A percentile compares a stretch with the other conserved stretches of the same genome.
These are phyloP conservation scores for Scolanthus callimorphus DNA, from an alignment of 92 coral and sea anemone genomes.

Conservation along the genomic window DNA sequence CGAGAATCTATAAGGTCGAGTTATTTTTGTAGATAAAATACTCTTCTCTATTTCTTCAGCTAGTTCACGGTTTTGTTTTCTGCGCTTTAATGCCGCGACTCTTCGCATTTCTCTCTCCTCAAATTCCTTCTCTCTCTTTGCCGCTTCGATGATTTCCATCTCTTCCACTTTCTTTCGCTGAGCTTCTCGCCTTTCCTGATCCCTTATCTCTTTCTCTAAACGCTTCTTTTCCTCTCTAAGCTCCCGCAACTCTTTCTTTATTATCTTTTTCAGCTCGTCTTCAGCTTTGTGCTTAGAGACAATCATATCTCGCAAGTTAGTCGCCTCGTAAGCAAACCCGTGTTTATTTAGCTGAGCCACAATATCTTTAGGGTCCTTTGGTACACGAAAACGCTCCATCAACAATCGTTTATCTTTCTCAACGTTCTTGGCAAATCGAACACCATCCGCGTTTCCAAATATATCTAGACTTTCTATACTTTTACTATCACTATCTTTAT, in stretches of 20 bases:
- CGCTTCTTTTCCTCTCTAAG: slow-evolving; percentile 33
- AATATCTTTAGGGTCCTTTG: slow-evolving; percentile 26
- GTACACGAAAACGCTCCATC: slow-evolving; percentile 27
- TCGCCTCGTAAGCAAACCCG: slow-evolving; percentile 25
- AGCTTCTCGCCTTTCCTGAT: slow-evolving; percentile 21
- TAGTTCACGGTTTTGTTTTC: slow-evolving; percentile 29
- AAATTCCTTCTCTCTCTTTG: slow-evolving; percentile 21
- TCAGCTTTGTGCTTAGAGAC: slow-evolving; percentile 21
- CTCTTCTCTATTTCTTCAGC: slow-evolving; percentile 15
- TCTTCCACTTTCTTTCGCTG: slow-evolving; percentile 26
- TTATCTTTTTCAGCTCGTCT: slow-evolving; percentile 26
- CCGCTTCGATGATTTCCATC: slow-evolving; percentile 15
- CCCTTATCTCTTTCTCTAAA: slow-evolving; percentile 19
- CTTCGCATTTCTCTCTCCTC: slow-evolving; percentile 28
- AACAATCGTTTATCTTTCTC: slow-evolving; percentile 19
- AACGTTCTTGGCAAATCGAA: too few species aligned
- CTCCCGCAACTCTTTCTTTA: slow-evolving; percentile 21
- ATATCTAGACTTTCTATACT: too few species aligned
- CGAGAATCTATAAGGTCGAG: slow-evolving; percentile 36
- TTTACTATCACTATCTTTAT: too few species aligned
- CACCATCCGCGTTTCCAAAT: too few species aligned
- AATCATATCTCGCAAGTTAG: slow-evolving; percentile 16
- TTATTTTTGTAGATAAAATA: slow-evolving; percentile 23
- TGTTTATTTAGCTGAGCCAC: slow-evolving; percentile 20
- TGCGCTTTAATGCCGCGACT: slow-evolving; percentile 14